Evolutionary conservation across 2,113 vertebrate species (phyloP), one percentile per base, ranked within the genome.

Genomic region (Ochotona princeps): DNA sequence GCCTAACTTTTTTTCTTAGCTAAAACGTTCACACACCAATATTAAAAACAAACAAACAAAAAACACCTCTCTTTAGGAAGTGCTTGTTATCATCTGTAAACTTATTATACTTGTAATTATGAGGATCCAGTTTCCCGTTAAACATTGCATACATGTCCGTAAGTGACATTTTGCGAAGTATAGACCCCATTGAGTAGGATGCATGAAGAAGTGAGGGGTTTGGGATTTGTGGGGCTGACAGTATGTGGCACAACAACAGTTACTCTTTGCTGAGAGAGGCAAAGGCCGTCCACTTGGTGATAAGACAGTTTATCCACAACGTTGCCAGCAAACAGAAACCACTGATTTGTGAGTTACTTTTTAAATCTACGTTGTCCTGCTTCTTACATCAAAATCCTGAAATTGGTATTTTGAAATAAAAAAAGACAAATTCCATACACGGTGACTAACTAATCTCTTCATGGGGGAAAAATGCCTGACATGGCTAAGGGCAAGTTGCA

Each of bases 21-120:
- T 88, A 79, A 10, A 93, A 75, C 90, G 79, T 30, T 95, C 23
- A 96, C 30, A 96, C 30, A 61, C 5, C 6, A 72, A 73, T 7
- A 79, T 83, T 47, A 90, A 93, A 88, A 93, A 35, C 70, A 89
- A 83, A 5, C n/a, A n/a, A n/a, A n/a, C n/a, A n/a, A n/a, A n/a
- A n/a, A n/a, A n/a, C n/a, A n/a, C n/a, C n/a, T n/a, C 38, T 88
- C 17, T 81, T 60, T 86, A 38, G 8, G 10, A 82, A 89, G 20
- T 82, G 6, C 60, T 67, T 90, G 13, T 90, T 87, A 74, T 44
- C 30, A n/a, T 81, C 32, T 13, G 25, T 87, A 93, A 91, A 76
- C 75, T 79, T 17, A 18, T 11, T 61, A 20, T 1, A 49, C 79
- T 82, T 94, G 26, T 73, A 25, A 91, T 82, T 89, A 87, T 78